Conservation (phyloP, 2,113 vertebrate genomes). For the Chaenogobius annularis region DNA sequence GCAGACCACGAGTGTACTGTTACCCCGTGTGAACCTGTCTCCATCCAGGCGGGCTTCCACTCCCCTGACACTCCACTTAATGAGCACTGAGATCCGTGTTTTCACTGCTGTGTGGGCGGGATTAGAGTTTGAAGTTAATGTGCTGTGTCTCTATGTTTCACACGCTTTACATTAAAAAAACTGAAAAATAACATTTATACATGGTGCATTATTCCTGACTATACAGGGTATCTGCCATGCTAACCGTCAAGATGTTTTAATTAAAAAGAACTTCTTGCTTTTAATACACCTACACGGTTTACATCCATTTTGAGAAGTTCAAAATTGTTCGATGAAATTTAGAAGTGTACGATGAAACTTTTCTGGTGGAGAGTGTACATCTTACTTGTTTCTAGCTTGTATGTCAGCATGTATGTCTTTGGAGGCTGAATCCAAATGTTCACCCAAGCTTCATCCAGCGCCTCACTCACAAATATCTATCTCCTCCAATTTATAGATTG, state of each 20-base stretch:
- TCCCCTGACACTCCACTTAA: conserved; percentile 71
- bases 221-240: neutral
- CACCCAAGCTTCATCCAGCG: too few relatives aligned
- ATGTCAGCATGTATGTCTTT: too few relatives aligned
- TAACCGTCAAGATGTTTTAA: neutral
- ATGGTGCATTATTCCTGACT: neutral
- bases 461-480: too few relatives aligned
- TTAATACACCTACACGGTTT: neutral
- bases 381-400: neutral
- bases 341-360: neutral
- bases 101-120: conserved; percentile 50
- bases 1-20: conserved; percentile 30
- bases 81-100: conserved; percentile 73
- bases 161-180: neutral
- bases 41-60: conserved; percentile 45
- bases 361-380: neutral
- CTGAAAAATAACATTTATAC: neutral
- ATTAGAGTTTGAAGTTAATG: conserved; percentile 57
- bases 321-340: neutral
- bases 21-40: conserved; percentile 50
- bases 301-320: neutral
- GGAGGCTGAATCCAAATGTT: too few relatives aligned
- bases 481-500: too few relatives aligned
- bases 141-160: conserved; percentile 32
- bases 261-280: neutral